Evolutionary conservation across 1,140 invertebrate genomes (phyloP).

Genomic region (Drosophila elegans): DNA sequence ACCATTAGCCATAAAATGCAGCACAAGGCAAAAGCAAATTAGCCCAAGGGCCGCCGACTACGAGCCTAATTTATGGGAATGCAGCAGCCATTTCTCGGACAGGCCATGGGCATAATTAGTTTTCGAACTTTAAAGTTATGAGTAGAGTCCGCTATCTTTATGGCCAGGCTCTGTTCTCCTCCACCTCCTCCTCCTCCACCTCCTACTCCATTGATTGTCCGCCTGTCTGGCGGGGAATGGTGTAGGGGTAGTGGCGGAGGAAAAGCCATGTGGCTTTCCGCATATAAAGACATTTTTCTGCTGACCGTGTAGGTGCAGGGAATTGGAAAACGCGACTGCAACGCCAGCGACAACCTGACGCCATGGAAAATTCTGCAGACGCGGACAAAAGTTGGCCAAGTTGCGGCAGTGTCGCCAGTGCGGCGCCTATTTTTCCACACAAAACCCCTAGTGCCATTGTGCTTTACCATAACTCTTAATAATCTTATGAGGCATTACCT

Average conservation of each 20-base stretch:
- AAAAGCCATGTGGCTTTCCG: conserved; percentile 52
- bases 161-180: conserved; percentile 45
- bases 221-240: not conserved
- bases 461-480: conserved; percentile 33
- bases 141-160: conserved; percentile 72
- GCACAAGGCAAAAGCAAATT: conserved; percentile 70
- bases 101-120: conserved; percentile 80
- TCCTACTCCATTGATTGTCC: conserved; percentile 18
- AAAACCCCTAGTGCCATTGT: not conserved
- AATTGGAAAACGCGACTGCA: conserved; percentile 64
- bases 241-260: not conserved
- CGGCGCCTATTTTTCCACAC: conserved; percentile 28
- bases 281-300: conserved; percentile 60
- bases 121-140: conserved; percentile 83
- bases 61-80: conserved; percentile 73
- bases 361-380: conserved; percentile 61
- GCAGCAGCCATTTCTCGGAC: conserved; percentile 55
- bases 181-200: not conserved
- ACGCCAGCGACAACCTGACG: conserved; percentile 75
- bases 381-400: conserved; percentile 66
- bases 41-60: conserved; percentile 22
- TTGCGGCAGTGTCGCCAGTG: conserved; percentile 57
- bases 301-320: conserved; percentile 73
- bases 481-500: conserved; percentile 43
- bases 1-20: conserved; percentile 82